Base-by-base conservation (phyloP, 2,888 invertebrate species). In the Clunio marinus region DNA sequence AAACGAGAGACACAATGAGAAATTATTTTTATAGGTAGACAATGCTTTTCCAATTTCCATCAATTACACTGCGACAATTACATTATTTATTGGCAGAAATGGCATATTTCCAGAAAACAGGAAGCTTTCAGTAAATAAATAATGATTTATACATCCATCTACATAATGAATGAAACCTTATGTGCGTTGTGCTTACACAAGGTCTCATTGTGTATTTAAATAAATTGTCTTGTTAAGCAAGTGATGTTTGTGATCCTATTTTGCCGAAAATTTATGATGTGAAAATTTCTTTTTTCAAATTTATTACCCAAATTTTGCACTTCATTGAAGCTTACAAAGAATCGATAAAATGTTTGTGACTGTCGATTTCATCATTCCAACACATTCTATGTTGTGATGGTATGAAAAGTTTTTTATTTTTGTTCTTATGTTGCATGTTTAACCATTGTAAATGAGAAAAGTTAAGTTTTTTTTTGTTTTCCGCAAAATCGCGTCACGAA, bases 31-130 rank as follows among this genome's bases (percentile, higher is more conserved):
- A 51, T 51, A 8, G 17, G 20, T 51, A 10, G 51, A 51, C 51
- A 51, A 51, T 51, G 51, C 51, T 51, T 51, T 51, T 51, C 51
- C 51, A 22, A 51, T 51, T 51, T 51, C 51, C 51, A 51, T 51
- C 17, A 17, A 22, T 51, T 51, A 2, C 3, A 20, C 51, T 51
- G n/a, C 51, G 51, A 13, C 7, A 5, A 8, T 32, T 32, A 13
- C 35, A 5, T 32, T 5, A 7, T 45, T 51, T 51, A 51, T 51
- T 51, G 51, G 22, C 51, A 51, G 22, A 51, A 51, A 51, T 51
- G 51, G 51, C 51, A 51, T 7, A 17, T 7, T 51, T 51, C 51
- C 51, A 51, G 10, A 51, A 17, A 8, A 51, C 22, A 17, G 51
- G 51, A 51, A 51, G 22, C 51, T 20, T 22, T 51, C 22, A 22